A percentile compares a stretch with the other conserved stretches of the same genome.
These are phyloP conservation scores for Candoia aspera DNA, from an alignment of 2,113 vertebrate species.

Conservation along the genomic window DNA sequence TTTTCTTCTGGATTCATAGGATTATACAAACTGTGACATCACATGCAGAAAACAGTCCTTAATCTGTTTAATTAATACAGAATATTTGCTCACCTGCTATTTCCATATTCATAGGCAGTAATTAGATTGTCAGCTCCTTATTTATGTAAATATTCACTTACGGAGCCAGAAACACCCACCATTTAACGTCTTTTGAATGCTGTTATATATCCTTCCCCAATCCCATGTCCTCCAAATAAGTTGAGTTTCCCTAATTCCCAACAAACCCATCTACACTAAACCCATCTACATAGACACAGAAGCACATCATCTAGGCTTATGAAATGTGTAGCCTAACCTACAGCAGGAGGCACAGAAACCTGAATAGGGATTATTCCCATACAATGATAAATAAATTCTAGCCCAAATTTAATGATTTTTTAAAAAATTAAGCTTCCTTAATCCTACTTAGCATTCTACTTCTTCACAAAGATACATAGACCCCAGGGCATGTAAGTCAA, in stretches of 20 bases:
- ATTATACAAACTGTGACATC: conserved; percentile 29
- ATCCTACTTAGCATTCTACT: not conserved
- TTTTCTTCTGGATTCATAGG: conserved; percentile 29
- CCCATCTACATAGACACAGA: not conserved
- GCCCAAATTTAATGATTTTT: not conserved
- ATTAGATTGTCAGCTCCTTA: conserved; percentile 25
- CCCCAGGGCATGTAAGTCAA: not conserved
- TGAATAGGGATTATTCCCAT: not conserved
- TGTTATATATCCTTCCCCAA: not conserved
- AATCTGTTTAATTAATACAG: conserved; percentile 34
- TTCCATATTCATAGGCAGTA: conserved; percentile 24
- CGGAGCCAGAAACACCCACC: not conserved
- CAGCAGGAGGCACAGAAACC: not conserved
- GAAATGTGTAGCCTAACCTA: not conserved
- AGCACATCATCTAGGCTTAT: not conserved
- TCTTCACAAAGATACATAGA: not conserved
- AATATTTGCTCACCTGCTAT: conserved; percentile 27
- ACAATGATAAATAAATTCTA: not conserved
- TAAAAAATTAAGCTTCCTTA: not conserved
- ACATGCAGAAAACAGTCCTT: conserved; percentile 18
- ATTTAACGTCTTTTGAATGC: not conserved
- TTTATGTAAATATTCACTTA: conserved; percentile 26
- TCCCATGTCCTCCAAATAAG: not conserved
- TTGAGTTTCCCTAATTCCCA: not conserved
- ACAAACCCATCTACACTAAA: not conserved